Conservation (phyloP, 2,888 invertebrate species). For the Diarsia mendica region DNA sequence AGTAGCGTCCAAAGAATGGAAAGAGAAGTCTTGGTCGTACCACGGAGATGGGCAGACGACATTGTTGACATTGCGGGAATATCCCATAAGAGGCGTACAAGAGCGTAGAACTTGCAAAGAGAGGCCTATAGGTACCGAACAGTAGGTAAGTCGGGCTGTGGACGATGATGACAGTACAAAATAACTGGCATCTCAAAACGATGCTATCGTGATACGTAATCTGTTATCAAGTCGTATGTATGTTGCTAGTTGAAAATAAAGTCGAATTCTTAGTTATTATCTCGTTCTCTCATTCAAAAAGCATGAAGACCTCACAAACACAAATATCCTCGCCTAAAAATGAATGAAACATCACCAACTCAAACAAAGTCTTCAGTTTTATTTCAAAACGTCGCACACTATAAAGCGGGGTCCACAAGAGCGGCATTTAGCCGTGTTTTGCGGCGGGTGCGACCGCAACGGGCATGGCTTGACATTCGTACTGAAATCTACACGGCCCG, state of each 20-base stretch:
- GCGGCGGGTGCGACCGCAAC: conserved; percentile 69
- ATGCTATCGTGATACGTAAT: not conserved
- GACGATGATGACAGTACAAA: too few relatives aligned
- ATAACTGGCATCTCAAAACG: not conserved
- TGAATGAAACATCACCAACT: conserved; percentile 29
- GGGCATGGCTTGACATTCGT: conserved; percentile 69
- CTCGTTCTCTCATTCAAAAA: not conserved
- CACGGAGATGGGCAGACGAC: too few relatives aligned
- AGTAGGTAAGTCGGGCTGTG: too few relatives aligned
- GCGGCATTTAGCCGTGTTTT: conserved; percentile 67
- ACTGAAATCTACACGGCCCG: conserved; percentile 66
- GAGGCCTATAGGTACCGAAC: too few relatives aligned
- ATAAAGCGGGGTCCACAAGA: conserved; percentile 66
- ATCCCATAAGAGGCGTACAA: too few relatives aligned
- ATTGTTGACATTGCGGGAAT: too few relatives aligned
- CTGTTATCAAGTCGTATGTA: too few relatives aligned
- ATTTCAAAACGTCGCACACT: conserved; percentile 56
- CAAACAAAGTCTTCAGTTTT: conserved; percentile 49
- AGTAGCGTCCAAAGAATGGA: too few relatives aligned
- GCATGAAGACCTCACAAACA: not conserved
- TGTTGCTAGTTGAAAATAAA: not conserved
- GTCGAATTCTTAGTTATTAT: not conserved
- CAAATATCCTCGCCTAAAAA: conserved; percentile 4
- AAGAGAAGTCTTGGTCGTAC: too few relatives aligned
- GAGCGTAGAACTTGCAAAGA: too few relatives aligned